Evolutionary conservation across 2,888 invertebrate species (phyloP), one percentile per base, ranked within the genome.

Genomic region (Steinernema carpocapsae): DNA sequence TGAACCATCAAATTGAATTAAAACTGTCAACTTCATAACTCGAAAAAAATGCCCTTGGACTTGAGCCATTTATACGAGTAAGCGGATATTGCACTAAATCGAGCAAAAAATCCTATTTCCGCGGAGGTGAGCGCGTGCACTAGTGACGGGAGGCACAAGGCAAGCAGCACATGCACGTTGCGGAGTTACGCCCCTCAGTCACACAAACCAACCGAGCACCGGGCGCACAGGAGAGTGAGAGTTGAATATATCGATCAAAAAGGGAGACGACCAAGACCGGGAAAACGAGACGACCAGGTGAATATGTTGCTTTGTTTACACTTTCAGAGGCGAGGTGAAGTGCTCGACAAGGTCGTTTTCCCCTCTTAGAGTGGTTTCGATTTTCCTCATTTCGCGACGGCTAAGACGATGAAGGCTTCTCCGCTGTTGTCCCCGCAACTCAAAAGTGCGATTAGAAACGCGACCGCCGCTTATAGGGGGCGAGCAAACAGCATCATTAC

Each of bases 291-390:
- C 10, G 32, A 64, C 64, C 64, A 64, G 64, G 64, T 64, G 64
- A 64, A 64, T 64, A 64, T 64, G 64, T 29, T 64, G 64, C 64
- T 64, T 64, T 64, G 64, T 64, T 64, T 64, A 64, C 64, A 64
- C 64, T 64, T 64, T 64, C 14, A 48, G 64, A 64, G 32, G 17
- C 37, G 17, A 4, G 29, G 6, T 17, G 29, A 64, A 32, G 64
- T 64, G 64, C 64, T 29, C 37, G 64, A n/a, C 64, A 64, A 64
- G 64, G 64, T 64, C 64, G 32, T 64, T 14, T 26, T 32, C 32
- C 12, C n/a, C 64, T 37, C 64, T 64, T 37, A 6, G 10, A 37
- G 37, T 10, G 37, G 37, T 37, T 37, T 37, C 37, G 37, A 37
- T 37, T 37, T 37, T 37, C 37, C 37, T 37, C 37, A 37, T 37